A percentile compares a stretch with the other conserved stretches of the same genome.
phyloP scores from a whole-genome alignment of 2,888 invertebrate genomes.

The Caenorhabditis virilis region DNA sequence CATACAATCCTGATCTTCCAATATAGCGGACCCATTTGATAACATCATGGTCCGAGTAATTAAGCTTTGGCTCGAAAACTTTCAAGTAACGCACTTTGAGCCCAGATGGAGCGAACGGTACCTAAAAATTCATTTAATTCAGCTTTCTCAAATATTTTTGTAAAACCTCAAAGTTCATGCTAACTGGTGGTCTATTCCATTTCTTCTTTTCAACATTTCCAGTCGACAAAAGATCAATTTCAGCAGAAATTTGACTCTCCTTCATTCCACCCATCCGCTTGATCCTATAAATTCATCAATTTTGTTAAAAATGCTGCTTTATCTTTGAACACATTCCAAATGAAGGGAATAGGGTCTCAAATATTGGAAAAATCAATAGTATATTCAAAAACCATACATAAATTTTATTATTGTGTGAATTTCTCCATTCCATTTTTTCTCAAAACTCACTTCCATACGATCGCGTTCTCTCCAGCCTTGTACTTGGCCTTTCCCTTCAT shows the following conservation, averaged over 20 bases:
- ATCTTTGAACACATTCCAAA: background rate
- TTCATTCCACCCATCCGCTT: slow-evolving; percentile 83
- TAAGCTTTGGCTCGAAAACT: slow-evolving; percentile 98
- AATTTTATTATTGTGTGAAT: too few species aligned
- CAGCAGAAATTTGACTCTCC: slow-evolving; percentile 97
- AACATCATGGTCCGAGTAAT: slow-evolving; percentile 99
- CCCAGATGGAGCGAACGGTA: slow-evolving; percentile 98
- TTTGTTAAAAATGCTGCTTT: background rate
- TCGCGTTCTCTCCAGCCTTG: slow-evolving; percentile 99
- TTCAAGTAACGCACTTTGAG: slow-evolving; percentile 99
- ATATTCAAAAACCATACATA: background rate
- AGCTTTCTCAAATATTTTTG: background rate
- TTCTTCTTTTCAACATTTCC: slow-evolving; percentile 85
- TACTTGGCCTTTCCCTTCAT: slow-evolving; percentile 98
- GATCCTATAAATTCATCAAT: slow-evolving; percentile 72
- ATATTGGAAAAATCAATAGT: background rate
- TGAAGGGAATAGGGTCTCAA: background rate
- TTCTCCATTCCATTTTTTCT: too few species aligned
- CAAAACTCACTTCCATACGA: slow-evolving; percentile 84
- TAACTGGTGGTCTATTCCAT: slow-evolving; percentile 99
- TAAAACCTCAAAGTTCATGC: slow-evolving; percentile 99
- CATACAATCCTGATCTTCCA: slow-evolving; percentile 96
- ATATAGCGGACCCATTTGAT: slow-evolving; percentile 99
- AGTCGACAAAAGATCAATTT: slow-evolving; percentile 96
- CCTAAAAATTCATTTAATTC: slow-evolving; percentile 71